Conservation (phyloP, 2,113 vertebrate genomes). For the Lethenteron camtschaticum region DNA sequence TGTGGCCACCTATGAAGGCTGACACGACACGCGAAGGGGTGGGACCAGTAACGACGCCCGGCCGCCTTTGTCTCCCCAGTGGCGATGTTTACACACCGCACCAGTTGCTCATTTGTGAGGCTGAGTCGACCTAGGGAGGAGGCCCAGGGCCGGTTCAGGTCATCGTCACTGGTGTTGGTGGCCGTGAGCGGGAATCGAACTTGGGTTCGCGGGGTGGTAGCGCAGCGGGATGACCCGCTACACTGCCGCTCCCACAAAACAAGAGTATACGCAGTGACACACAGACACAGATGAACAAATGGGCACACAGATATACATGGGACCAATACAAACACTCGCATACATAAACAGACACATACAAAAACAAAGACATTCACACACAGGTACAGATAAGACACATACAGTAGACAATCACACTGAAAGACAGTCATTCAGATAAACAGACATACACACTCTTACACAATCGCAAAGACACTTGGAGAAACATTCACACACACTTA, state of each 20-base stretch:
- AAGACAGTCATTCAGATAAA: neutral
- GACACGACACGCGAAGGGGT: no score
- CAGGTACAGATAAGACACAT: neutral
- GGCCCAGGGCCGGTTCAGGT: no score
- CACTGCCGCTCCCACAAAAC: neutral
- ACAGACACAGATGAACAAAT: neutral
- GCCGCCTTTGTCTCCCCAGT: no score
- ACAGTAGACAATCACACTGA: neutral
- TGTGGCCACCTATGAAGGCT: no score
- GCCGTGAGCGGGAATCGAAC: no score
- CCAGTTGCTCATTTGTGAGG: no score
- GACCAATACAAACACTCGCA: neutral
- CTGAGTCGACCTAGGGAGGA: no score
- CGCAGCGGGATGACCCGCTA: no score
- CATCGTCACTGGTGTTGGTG: no score
- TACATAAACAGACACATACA: neutral
- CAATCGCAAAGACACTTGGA: neutral
- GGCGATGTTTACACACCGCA: no score
- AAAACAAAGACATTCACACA: neutral
- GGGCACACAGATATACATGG: neutral
- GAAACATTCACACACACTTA: neutral
- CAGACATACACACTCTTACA: neutral
- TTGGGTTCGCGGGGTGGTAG: no score
- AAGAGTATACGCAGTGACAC: neutral
- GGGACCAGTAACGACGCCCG: no score